Base-by-base conservation (phyloP, 1,140 invertebrate genomes). In the Halyomorpha halys region DNA sequence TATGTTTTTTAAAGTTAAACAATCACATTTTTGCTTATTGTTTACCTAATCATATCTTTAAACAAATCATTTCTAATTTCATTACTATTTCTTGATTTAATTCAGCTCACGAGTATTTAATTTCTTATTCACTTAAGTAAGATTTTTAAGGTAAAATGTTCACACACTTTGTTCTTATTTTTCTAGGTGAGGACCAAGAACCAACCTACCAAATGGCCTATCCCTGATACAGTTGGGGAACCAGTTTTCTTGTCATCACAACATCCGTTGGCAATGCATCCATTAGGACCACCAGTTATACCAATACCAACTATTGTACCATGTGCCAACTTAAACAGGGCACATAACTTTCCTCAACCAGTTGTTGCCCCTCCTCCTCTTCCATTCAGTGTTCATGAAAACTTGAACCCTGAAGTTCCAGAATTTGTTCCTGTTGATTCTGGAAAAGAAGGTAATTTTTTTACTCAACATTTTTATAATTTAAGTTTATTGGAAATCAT, bases 131-230 rank as follows among this genome's bases (percentile, higher is more conserved):
- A 47, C 6, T n/a, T 16, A 3, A 19, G 16, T n/a, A 44, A 19
- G 16, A 16, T 16, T 23, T n/a, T 53, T 16, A 39, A 47, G 18
- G 45, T 47, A 15, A 47, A 13, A 47, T 47, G 2, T 47, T 47
- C 15, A 18, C 14, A 3, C 2, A 47, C 14, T 51, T 49, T 53
- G 16, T 34, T 13, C 30, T 5, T 59, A 16, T 15, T 63, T 65
- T 73, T 72, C 51, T 72, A 87, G 86, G 84, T 97, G 21, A 80
- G 93, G 71, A 88, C 91, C 49, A 83, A 81, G 65, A 79, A 82
- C 63, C 81, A 92, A 68, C 94, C 92, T 3, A 81, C 82, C 15
- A 88, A 85, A 74, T 97, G 94, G 94, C 90, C 90, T 23, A 83
- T 96, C 54, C 74, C 81, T 3, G 85, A 90, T 70, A 72, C 77